phyloP scores from a whole-genome alignment of 2,113 vertebrate species.

The Gnathonemus longibarbis region DNA sequence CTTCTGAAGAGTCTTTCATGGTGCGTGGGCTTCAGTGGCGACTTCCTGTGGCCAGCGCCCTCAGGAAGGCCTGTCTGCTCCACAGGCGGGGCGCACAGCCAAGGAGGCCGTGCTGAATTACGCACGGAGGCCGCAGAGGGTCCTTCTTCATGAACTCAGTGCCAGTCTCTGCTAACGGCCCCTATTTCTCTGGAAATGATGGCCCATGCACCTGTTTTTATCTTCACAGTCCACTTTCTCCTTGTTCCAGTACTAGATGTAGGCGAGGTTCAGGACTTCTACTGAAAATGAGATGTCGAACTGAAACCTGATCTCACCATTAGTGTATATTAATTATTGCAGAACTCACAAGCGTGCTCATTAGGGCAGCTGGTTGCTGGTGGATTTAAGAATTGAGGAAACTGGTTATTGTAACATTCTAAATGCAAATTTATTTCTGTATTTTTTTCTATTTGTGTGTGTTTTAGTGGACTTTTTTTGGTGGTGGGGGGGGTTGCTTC shows the following conservation, averaged over 20 bases:
- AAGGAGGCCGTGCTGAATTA: background rate
- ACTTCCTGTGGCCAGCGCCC: background rate
- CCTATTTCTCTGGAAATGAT: background rate
- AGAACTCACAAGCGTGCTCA: background rate
- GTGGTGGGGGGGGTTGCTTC: conserved; percentile 1
- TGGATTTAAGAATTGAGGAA: background rate
- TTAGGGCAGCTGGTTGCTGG: background rate
- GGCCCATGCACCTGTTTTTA: background rate
- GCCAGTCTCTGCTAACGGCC: background rate
- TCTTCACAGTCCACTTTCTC: background rate
- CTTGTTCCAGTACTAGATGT: background rate
- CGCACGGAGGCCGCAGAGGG: background rate
- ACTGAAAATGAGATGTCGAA: background rate
- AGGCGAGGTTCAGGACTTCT: background rate
- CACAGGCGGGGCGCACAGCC: background rate
- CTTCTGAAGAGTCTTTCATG: background rate
- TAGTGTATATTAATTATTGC: background rate
- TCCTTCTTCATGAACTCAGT: background rate
- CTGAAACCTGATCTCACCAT: background rate
- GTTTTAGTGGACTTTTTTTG: background rate
- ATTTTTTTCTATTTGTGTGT: background rate
- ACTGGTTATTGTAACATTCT: background rate
- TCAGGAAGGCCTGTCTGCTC: background rate
- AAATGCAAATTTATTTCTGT: background rate
- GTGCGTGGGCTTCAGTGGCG: background rate